Evolutionary conservation across 2,888 invertebrate genomes (phyloP), one percentile per base, ranked within the genome.

Genomic region (Zygogramma bicolorata): DNA sequence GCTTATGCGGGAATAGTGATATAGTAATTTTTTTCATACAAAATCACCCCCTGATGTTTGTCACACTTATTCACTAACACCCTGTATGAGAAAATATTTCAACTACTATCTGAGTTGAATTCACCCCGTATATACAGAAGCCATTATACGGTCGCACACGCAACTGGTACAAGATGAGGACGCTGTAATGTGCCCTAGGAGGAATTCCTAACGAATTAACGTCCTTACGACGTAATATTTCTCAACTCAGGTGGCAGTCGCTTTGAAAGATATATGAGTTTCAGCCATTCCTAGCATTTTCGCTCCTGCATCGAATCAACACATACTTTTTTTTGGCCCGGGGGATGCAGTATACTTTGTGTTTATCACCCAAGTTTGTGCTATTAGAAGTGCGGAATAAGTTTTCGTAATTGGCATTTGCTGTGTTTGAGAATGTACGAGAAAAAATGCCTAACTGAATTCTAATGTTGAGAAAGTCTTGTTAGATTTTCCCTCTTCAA

Each of bases 131-230:
- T 46, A 46, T 8, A 46, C 15, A 20, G 20, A 20, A 46, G 20
- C 7, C 46, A 46, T 46, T 46, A 46, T 46, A 20, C 15, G 20
- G 8, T 46, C 46, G 20, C 10, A 46, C 46, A 46, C 20, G 46
- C 46, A 46, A 46, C 46, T 46, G 20, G 46, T 46, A 46, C 46
- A 20, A 46, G 46, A 46, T 46, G 46, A 20, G 20, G 46, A 46
- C 10, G 46, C 46, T 20, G 46, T 46, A 46, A 46, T 46, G 46
- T 46, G 46, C 22, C 46, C 46, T 38, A 46, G 20, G 46, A 46
- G 46, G 46, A 46, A 46, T 46, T 46, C 46, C 46, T 46, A 46
- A 46, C 46, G 46, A 46, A 46, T 46, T 46, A 46, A 46, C 46
- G 46, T 46, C 20, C 46, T 46, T 20, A 20, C 46, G 46, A 46